Base-by-base conservation (phyloP, 2,888 invertebrate genomes). In the Vanessa cardui region DNA sequence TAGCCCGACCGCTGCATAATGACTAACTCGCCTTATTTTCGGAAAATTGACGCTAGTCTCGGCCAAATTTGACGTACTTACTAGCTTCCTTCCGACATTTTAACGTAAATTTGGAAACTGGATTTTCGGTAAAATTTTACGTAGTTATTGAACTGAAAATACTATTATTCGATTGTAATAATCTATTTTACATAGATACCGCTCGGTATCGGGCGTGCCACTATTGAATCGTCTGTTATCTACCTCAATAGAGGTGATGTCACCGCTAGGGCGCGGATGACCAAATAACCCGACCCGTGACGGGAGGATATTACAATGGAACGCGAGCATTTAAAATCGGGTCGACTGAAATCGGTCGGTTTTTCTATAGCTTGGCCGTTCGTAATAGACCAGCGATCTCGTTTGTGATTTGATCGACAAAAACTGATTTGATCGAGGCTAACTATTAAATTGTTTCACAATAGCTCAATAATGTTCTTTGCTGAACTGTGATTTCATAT, bases 191-290 rank as follows among this genome's bases (percentile, higher is more conserved):
- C 47, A 50, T 58, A 66, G 56, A 56, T 64, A 60, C 47, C 45
- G 54, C 47, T 65, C 62, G 68, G 74, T 79, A 78, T 83, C 85
- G 88, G 91, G 90, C 83, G 91, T 90, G 88, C 80, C 89, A 80
- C 73, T 77, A 80, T 84, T 85, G 86, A 87, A 84, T 87, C 86
- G 81, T 73, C 73, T 80, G 82, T 87, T 89, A 90, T 89, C 88
- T 86, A 72, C 81, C 80, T 81, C 81, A 85, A 85, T 84, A 83
- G 80, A 73, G 86, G 82, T 90, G 91, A 90, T 88, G 88, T 90
- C 89, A 89, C 82, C 85, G 76, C 68, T 77, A 80, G 84, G 85
- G 85, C 85, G 84, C 80, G 82, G 81, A 77, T 78, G 79, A 80
- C 69, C 73, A 72, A 80, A 78, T 83, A 81, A 90, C 63, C 80